Percentiles rank a stretch among this genome's conserved stretches.
Evolutionary conservation across 2,113 vertebrate genomes (phyloP).

Genomic region (Polyodon spathula): DNA sequence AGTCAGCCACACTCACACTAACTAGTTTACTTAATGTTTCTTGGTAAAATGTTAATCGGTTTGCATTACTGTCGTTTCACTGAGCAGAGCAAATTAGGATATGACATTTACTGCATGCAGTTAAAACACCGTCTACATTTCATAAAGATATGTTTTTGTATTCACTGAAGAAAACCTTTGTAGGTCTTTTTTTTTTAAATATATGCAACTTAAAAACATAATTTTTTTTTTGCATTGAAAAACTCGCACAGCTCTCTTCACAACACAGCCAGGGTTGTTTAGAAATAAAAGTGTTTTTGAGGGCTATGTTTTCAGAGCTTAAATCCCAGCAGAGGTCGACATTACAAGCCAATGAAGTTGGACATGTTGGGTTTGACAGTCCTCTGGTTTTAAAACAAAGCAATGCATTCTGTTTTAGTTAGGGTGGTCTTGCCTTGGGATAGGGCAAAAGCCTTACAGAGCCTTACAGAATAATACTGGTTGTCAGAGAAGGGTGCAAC

Average conservation of each 20-base stretch:
- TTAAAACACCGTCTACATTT: not conserved
- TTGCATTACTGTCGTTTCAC: not conserved
- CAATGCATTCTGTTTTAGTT: not conserved
- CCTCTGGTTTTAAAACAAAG: not conserved
- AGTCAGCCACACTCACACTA: not conserved
- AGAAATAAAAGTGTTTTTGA: not conserved
- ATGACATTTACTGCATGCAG: conserved; percentile 3
- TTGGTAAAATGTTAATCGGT: not conserved
- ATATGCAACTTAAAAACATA: too few species aligned
- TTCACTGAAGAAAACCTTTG: too few species aligned
- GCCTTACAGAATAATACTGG: too few species aligned
- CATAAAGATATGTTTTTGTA: not conserved
- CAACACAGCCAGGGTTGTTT: not conserved
- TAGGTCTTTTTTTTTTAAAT: too few species aligned
- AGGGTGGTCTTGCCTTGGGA: too few species aligned
- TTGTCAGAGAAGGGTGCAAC: too few species aligned
- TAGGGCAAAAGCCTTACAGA: too few species aligned
- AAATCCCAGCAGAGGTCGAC: not conserved
- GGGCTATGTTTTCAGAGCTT: not conserved
- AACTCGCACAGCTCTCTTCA: not conserved
- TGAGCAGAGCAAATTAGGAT: conserved; percentile 9
- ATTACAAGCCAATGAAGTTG: not conserved
- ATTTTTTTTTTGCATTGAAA: too few species aligned
- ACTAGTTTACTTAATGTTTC: not conserved
- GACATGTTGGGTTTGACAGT: not conserved